phyloP scores from a whole-genome alignment of 2,797 vertebrate genomes.

The Aselliscus stoliczkanus region DNA sequence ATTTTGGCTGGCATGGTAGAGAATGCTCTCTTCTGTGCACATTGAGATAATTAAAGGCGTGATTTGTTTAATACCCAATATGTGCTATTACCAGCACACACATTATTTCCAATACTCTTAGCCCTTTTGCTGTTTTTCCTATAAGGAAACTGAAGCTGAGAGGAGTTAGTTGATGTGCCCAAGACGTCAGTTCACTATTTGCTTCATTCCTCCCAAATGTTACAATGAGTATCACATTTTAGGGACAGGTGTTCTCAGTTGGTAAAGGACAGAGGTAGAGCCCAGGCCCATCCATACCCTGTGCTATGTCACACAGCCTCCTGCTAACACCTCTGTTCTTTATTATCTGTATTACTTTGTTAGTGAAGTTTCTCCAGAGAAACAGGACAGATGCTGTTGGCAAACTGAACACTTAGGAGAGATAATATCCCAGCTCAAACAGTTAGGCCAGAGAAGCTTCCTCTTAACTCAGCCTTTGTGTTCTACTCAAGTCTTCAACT shows the following conservation, averaged over 20 bases:
- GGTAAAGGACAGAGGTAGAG: not conserved
- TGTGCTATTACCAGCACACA: not conserved
- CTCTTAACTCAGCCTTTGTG: not conserved
- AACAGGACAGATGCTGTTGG: not conserved
- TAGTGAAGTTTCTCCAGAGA: not conserved
- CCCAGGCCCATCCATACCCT: rapidly evolving
- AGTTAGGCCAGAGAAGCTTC: not conserved
- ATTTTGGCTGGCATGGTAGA: not conserved
- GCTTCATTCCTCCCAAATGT: not conserved
- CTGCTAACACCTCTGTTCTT: not conserved
- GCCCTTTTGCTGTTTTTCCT: not conserved
- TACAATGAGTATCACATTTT: not conserved
- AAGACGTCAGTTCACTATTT: not conserved
- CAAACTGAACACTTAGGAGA: not conserved
- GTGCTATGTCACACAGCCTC: not conserved
- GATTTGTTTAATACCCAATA: conserved; percentile 3
- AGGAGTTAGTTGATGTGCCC: not conserved
- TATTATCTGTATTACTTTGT: not conserved
- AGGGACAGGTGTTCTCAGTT: not conserved
- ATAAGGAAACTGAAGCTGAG: not conserved
- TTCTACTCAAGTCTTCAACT: not conserved
- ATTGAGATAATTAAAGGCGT: not conserved
- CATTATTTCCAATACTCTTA: not conserved
- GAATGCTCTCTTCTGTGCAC: not conserved
- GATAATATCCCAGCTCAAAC: not conserved